Evolutionary conservation across 1,140 invertebrate species (phyloP).

Genomic region (Camponotus pennsylvanicus): DNA sequence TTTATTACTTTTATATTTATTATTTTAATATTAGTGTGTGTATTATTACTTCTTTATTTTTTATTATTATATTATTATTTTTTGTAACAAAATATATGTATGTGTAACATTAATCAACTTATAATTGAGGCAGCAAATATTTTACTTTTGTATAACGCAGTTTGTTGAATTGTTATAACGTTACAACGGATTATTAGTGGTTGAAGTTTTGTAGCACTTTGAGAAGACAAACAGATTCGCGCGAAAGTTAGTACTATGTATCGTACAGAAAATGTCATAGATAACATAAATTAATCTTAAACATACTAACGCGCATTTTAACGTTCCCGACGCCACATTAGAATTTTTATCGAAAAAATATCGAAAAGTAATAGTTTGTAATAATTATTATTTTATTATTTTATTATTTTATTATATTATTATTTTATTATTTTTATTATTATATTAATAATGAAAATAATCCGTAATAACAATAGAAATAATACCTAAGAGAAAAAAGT

Average conservation of each 20-base stretch:
- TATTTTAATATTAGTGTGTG: too few species aligned
- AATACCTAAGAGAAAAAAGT: background rate
- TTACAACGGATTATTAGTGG: background rate
- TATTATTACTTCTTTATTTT: too few species aligned
- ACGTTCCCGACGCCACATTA: background rate
- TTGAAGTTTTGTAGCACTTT: background rate
- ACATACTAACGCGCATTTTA: background rate
- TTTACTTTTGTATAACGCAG: background rate
- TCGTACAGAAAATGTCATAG: background rate
- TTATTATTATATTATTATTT: background rate
- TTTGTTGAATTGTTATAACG: slow-evolving; percentile 1
- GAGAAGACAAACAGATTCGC: slow-evolving; percentile 5
- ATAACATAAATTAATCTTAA: slow-evolving; percentile 15
- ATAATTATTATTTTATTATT: too few species aligned
- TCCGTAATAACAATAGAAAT: background rate
- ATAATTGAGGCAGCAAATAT: background rate
- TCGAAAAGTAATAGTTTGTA: background rate
- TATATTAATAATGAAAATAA: too few species aligned
- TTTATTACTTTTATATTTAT: background rate
- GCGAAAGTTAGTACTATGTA: background rate
- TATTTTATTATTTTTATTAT: too few species aligned
- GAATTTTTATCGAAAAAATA: slow-evolving; percentile 12
- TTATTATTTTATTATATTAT: too few species aligned
- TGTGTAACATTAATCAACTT: background rate
- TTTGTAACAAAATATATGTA: background rate